Percentiles rank a stretch among this genome's conserved stretches.
phyloP scores from a whole-genome alignment of 1,140 invertebrate species.

The Drosophila seguyi region DNA sequence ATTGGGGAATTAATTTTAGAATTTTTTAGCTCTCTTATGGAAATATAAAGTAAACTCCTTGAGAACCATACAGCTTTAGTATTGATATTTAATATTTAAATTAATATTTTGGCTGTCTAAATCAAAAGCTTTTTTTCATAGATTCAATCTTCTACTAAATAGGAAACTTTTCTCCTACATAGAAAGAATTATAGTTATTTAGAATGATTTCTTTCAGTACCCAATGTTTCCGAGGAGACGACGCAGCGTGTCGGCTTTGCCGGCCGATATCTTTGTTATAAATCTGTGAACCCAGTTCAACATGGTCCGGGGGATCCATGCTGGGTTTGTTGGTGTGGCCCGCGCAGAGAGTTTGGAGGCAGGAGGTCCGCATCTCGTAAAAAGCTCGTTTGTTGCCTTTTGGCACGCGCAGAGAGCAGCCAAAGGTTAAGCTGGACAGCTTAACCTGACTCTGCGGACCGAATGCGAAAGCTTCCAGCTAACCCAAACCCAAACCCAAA shows the following conservation, averaged over 20 bases:
- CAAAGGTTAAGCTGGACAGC: slow-evolving; percentile 77
- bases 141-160: not conserved
- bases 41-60: not conserved
- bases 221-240: slow-evolving; percentile 26
- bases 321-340: slow-evolving; percentile 75
- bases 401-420: slow-evolving; percentile 76
- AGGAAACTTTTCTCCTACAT: no score
- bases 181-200: not conserved
- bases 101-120: not conserved
- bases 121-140: not conserved
- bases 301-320: slow-evolving; percentile 67
- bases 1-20: not conserved
- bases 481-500: not conserved
- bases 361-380: slow-evolving; percentile 62
- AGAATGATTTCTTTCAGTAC: slow-evolving; percentile 14
- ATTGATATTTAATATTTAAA: not conserved
- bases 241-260: slow-evolving; percentile 74
- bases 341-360: slow-evolving; percentile 43
- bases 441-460: slow-evolving; percentile 58
- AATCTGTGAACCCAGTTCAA: slow-evolving; percentile 82
- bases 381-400: slow-evolving; percentile 81
- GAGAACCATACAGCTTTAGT: no score
- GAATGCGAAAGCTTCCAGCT: slow-evolving; percentile 40
- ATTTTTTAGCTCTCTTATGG: not conserved
- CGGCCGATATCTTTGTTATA: slow-evolving; percentile 81